Evolutionary conservation across 2,888 invertebrate genomes (phyloP), one percentile per base, ranked within the genome.

Genomic region (Heliconius charithonia): DNA sequence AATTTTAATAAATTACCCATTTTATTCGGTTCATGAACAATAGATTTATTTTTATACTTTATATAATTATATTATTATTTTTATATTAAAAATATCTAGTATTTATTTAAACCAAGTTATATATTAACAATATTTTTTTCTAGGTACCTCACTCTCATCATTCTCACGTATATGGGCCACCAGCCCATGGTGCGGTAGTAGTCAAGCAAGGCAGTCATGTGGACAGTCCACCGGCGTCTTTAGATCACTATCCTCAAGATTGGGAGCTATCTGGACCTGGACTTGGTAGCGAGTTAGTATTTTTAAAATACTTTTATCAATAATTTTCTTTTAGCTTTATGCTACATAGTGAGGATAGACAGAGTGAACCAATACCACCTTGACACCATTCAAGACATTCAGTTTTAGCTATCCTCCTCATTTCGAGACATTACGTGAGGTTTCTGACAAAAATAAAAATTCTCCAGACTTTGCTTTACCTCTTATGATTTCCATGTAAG

Each of bases 181-280:
- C 89, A 4, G 72, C 84, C 1, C 89, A 89, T 70, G 82, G 86
- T 67, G 76, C 91, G 16, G 85, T 88, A 13, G 87, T 93, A 25
- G 84, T 94, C 78, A 84, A 94, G 13, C 90, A 95, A 59, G 59
- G 59, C 4, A 59, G 59, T 71, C 88, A 81, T 95, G 67, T 82
- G 82, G 3, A 88, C 86, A 27, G 86, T 86, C 3, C 87, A 90
- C 2, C 89, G 88, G 0, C 88, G 84, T 84, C 87, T 3, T 92
- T 92, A 78, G 95, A 95, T 45, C 93, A 95, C 81, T 94, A 95
- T 77, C 92, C 91, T 75, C 95, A 95, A 63, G 96, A 95, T 81
- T 96, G 96, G 95, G 95, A 95, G 82, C 93, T 95, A 12, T 96
- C 96, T 4, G 96, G 96, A 4, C 96, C 96, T 12, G 96, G 96